phyloP scores from a whole-genome alignment of 2,888 invertebrate genomes.

The Leptothorax acervorum region DNA sequence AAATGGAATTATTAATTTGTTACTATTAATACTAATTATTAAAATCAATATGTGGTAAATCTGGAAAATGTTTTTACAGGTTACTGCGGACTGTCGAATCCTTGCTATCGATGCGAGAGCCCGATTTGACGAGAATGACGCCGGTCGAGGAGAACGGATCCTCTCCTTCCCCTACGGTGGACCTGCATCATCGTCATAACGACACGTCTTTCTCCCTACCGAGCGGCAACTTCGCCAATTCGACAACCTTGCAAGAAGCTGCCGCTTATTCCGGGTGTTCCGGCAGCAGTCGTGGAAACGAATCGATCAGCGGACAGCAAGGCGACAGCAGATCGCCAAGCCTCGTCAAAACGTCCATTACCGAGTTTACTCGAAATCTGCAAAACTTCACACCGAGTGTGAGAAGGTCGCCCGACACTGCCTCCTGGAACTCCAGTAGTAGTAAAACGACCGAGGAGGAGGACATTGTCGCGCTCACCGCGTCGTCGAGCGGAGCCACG shows the following conservation, averaged over 20 bases:
- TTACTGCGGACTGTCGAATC: conserved; percentile 89
- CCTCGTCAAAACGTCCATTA: conserved; percentile 59
- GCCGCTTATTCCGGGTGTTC: conserved; percentile 65
- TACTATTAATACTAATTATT: background rate
- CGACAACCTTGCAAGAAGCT: conserved; percentile 69
- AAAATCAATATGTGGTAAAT: background rate
- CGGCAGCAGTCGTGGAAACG: conserved; percentile 73
- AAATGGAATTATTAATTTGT: background rate
- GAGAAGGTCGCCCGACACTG: conserved; percentile 80
- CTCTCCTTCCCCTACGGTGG: conserved; percentile 71
- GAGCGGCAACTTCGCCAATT: conserved; percentile 72
- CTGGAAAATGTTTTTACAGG: conserved; percentile 77
- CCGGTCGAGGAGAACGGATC: conserved; percentile 67
- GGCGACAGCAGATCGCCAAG: conserved; percentile 68
- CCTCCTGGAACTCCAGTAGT: conserved; percentile 80
- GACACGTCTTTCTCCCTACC: conserved; percentile 65
- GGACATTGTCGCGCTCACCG: conserved; percentile 65
- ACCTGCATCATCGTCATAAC: conserved; percentile 52
- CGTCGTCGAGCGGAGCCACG: conserved; percentile 45
- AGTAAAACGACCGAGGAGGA: conserved; percentile 80
- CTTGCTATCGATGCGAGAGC: conserved; percentile 88
- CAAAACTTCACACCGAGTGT: conserved; percentile 75
- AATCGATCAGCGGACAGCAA: conserved; percentile 71
- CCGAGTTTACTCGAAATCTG: conserved; percentile 61
- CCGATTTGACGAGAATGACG: conserved; percentile 86